phyloP scores from a whole-genome alignment of 2,113 vertebrate genomes.

The Leptocoma aspasia region DNA sequence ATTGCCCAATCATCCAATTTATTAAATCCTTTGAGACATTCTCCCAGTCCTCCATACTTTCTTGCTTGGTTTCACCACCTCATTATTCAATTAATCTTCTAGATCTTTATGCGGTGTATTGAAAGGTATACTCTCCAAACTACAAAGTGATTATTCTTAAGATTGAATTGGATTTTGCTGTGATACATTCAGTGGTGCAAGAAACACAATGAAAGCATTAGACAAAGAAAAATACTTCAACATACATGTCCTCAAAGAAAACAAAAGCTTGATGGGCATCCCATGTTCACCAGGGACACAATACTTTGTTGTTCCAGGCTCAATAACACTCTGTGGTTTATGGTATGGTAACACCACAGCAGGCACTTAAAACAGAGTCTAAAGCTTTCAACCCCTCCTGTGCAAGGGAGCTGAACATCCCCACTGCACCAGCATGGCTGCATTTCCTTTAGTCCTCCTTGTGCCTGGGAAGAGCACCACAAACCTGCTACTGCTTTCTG shows the following conservation, averaged over 20 bases:
- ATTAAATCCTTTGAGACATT: not conserved
- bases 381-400: not conserved
- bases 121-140: not conserved
- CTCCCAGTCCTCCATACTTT: not conserved
- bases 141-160: not conserved
- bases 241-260: not conserved
- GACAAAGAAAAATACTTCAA: not conserved
- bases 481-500: not conserved
- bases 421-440: not conserved
- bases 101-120: not conserved
- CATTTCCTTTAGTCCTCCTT: not conserved
- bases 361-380: not conserved
- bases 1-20: not conserved
- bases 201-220: not conserved
- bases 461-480: not conserved
- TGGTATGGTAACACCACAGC: not conserved
- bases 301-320: not conserved
- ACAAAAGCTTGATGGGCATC: not conserved
- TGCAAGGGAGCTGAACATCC: not conserved
- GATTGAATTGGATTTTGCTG: not conserved
- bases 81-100: not conserved
- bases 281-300: not conserved
- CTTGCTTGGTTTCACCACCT: constrained; percentile 12
- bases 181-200: not conserved
- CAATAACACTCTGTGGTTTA: not conserved